These are phyloP conservation scores for Campoletis sonorensis DNA, from an alignment of 1,140 invertebrate genomes.

Conservation along the genomic window DNA sequence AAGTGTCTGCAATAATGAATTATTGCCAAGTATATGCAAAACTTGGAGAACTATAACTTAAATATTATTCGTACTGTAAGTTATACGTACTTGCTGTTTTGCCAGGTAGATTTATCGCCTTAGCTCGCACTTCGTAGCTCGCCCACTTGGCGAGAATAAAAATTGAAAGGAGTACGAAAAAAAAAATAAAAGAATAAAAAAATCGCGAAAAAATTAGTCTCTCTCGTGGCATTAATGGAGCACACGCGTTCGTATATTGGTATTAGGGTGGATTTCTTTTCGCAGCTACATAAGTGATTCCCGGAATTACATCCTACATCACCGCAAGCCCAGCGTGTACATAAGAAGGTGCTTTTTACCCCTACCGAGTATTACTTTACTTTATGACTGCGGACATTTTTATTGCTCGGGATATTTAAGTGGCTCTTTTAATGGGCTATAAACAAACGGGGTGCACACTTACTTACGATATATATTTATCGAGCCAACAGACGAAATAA, in stretches of 20 bases:
- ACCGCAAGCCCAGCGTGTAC: background rate
- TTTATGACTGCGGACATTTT: slow-evolving; percentile 50
- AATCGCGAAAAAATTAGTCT: slow-evolving; percentile 27
- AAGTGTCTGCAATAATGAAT: slow-evolving; percentile 20
- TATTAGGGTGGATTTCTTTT: slow-evolving; percentile 36
- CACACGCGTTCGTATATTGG: background rate
- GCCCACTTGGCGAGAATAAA: background rate
- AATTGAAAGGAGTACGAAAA: background rate
- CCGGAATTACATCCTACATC: slow-evolving; percentile 41
- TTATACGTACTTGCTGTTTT: slow-evolving; percentile 10
- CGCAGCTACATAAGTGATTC: slow-evolving; percentile 44
- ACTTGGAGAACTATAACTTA: background rate
- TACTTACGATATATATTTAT: slow-evolving; percentile 37
- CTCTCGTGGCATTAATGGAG: slow-evolving; percentile 18
- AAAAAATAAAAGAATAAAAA: too few species aligned
- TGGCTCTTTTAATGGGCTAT: slow-evolving; percentile 49
- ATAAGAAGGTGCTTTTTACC: slow-evolving; percentile 7
- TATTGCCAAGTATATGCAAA: background rate
- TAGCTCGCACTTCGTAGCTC: background rate
- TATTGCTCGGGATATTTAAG: slow-evolving; percentile 47
- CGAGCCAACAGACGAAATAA: slow-evolving; percentile 39
- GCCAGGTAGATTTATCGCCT: slow-evolving; percentile 30
- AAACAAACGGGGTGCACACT: slow-evolving; percentile 47
- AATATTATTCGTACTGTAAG: background rate
- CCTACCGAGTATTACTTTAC: slow-evolving; percentile 48